Evolutionary conservation across 2,888 invertebrate species (phyloP).

Genomic region (Eretmocerus hayati): DNA sequence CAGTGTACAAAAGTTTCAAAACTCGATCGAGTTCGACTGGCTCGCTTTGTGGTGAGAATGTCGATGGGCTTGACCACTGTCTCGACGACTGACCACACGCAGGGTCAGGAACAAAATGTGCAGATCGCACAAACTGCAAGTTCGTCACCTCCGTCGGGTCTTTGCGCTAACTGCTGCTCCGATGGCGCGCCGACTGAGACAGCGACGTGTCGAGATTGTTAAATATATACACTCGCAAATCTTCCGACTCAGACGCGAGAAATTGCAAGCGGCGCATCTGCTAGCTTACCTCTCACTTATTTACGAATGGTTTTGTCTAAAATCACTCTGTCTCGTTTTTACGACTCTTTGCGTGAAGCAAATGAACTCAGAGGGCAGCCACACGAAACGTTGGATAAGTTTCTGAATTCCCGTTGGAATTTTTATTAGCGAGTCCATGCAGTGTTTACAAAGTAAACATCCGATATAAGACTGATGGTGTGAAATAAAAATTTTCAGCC

Average conservation of each 20-base stretch:
- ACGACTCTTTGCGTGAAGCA: background rate
- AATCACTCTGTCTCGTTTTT: background rate
- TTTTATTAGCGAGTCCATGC: background rate
- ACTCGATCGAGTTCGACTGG: too few species aligned
- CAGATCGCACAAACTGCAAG: too few species aligned
- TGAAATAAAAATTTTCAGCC: too few species aligned
- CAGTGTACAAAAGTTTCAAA: too few species aligned
- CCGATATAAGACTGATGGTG: background rate
- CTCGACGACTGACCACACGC: too few species aligned
- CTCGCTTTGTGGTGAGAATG: too few species aligned
- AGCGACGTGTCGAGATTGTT: background rate
- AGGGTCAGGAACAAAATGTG: too few species aligned
- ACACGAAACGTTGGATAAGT: background rate
- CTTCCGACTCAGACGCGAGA: too few species aligned
- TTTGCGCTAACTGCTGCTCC: too few species aligned
- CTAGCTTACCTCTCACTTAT: background rate
- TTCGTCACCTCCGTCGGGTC: too few species aligned
- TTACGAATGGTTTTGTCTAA: background rate
- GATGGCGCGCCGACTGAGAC: conserved; percentile 2
- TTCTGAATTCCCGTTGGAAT: background rate
- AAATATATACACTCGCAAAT: background rate
- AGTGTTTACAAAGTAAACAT: background rate
- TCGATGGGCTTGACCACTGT: too few species aligned
- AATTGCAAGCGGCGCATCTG: background rate
- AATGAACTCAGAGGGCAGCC: conserved; percentile 1